Base-by-base conservation (phyloP, 2,797 vertebrate species). In the Notamacropus eugenii region DNA sequence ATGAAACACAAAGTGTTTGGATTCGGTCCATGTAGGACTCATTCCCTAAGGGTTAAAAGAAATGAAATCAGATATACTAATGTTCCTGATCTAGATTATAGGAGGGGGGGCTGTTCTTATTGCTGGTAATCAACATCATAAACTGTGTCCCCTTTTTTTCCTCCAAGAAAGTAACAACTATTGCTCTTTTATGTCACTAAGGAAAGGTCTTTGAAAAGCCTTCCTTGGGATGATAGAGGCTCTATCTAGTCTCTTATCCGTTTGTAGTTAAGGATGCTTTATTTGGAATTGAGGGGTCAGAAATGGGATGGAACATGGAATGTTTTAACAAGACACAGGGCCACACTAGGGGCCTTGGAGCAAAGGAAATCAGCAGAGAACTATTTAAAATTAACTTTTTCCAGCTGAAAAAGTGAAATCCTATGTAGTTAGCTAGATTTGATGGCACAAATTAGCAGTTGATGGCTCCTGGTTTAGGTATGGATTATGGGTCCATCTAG, bases 1-100 rank as follows among this genome's bases (percentile, higher is more conserved):
- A 52, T n/a, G 1, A 0, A 0, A 0, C 90, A 52, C 0, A 0
- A 87, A 92, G 0, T 1, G 50, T n/a, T 5, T 5, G 0, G 0
- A 4, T 52, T 46, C 24, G 3, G 19, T 54, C 0, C 0, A 6
- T 54, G 92, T 16, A 22, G 52, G 54, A 55, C 34, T 46, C 0
- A 0, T 58, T 93, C 92, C 62, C 5, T 34, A n/a, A 92, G 56
- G 55, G 3, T 2, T 1, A 28, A 29, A 27, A 87, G 46, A 57
- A 34, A 62, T n/a, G 67, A 91, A 31, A 40, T 46, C 2, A 1
- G 27, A 28, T 10, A 55, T 87, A 91, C 16, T 2, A 16, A 58
- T 16, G 90, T 93, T 59, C 92, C 56, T 19, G 57, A 58, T 93
- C 54, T 31, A 55, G 16, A 29, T 91, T 91, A 93, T 24, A 27